Evolutionary conservation across 2,888 invertebrate genomes (phyloP).

Genomic region (Dorcus parallelipipedus): DNA sequence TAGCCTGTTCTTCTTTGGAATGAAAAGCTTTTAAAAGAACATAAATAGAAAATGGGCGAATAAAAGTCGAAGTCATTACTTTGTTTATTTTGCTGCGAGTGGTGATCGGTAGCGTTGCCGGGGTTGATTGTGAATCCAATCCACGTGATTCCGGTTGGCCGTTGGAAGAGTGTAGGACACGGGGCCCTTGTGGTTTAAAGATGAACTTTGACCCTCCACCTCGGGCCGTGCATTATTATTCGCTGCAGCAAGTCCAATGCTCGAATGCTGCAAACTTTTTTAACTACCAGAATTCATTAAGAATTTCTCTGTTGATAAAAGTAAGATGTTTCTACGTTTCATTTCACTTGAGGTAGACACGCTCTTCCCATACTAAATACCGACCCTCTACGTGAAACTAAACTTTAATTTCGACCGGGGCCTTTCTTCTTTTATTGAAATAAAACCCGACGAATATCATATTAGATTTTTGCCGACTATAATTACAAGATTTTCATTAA

Average conservation of each 20-base stretch:
- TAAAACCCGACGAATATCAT: conserved; percentile 2
- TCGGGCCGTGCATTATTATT: conserved; percentile 47
- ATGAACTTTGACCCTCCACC: conserved; percentile 43
- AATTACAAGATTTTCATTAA: too few species aligned
- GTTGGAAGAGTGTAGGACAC: conserved; percentile 20
- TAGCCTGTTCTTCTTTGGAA: background rate
- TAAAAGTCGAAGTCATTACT: conserved; percentile 22
- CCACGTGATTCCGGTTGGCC: conserved; percentile 32
- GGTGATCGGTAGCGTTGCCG: conserved; percentile 20
- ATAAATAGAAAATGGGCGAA: conserved; percentile 24
- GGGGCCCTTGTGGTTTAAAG: conserved; percentile 34
- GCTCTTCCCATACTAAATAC: conserved; percentile 44
- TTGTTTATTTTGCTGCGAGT: conserved; percentile 25
- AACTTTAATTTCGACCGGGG: conserved; percentile 9
- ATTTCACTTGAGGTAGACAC: conserved; percentile 47
- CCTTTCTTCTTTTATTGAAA: conserved; percentile 13
- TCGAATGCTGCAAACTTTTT: conserved; percentile 50
- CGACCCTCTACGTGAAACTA: conserved; percentile 29
- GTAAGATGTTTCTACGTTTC: conserved; percentile 49
- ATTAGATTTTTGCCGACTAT: too few species aligned
- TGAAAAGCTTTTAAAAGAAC: background rate
- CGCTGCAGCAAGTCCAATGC: conserved; percentile 46
- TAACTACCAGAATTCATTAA: conserved; percentile 51
- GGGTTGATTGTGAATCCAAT: conserved; percentile 29
- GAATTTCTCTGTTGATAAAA: conserved; percentile 49